phyloP scores from a whole-genome alignment of 2,888 invertebrate species.

The Synanthedon tipuliformis region DNA sequence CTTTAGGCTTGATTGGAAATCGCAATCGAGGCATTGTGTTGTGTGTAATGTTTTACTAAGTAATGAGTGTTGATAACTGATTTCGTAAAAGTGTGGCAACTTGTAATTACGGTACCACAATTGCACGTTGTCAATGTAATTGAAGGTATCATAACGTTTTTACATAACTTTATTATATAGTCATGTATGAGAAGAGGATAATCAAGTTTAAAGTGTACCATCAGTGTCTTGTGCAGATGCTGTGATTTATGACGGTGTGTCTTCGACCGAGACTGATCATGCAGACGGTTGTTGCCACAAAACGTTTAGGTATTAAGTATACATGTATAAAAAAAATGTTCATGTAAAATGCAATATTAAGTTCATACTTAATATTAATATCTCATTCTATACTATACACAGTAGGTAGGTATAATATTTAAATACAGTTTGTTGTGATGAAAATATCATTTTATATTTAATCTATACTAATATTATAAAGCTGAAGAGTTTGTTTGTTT shows the following conservation, averaged over 20 bases:
- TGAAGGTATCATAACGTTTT: conserved; percentile 42
- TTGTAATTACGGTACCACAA: conserved; percentile 32
- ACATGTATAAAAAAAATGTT: too few species aligned
- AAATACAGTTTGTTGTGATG: too few species aligned
- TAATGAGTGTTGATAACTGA: conserved; percentile 28
- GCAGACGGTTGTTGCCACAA: too few species aligned
- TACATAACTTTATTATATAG: conserved; percentile 37
- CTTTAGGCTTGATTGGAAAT: too few species aligned
- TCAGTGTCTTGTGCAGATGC: conserved; percentile 14
- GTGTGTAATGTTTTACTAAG: conserved; percentile 9
- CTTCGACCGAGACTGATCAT: conserved; percentile 2
- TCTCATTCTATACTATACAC: too few species aligned
- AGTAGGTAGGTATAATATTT: too few species aligned
- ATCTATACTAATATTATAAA: too few species aligned
- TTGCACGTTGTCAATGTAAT: conserved; percentile 54
- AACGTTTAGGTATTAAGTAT: too few species aligned
- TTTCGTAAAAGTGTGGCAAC: conserved; percentile 30
- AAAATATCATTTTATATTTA: too few species aligned
- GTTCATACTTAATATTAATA: too few species aligned
- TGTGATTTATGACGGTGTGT: conserved; percentile 18
- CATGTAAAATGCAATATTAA: too few species aligned
- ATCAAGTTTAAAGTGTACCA: conserved; percentile 8
- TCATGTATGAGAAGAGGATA: conserved; percentile 8
- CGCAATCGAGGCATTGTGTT: conserved; percentile 1
- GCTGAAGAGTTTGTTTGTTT: too few species aligned